Evolutionary conservation across 2,888 invertebrate genomes (phyloP), one percentile per base, ranked within the genome.

Genomic region (Marasmarcha lunaedactyla): DNA sequence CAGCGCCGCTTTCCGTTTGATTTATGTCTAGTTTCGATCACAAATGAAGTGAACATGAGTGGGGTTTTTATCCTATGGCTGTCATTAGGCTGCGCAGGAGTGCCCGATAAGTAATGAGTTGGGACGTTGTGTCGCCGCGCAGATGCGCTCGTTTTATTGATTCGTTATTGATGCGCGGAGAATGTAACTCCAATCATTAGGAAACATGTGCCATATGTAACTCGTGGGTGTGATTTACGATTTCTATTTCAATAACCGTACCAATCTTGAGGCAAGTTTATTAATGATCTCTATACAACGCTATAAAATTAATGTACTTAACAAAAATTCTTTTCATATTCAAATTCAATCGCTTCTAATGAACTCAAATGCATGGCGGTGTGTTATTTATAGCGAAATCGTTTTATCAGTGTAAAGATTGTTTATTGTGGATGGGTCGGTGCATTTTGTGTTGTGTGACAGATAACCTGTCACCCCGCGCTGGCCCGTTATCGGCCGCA

Each of bases 61-160:
- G 36, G 38, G 15, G 15, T 34, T 43, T 40, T 41, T 35, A 33
- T 38, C n/a, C 15, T 36, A 10, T 15, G 2, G 20, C 10, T 20
- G 25, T 36, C 36, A 15, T 12, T 33, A 36, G 20, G 27, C 14
- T 11, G 44, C 42, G 50, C 47, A 2, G 12, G 14, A 5, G 34
- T 10, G 30, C 3, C 12, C 60, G 71, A 71, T 71, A 71, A 73
- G 66, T 72, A 67, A 71, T 67, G 71, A 59, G 34, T 13, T 13
- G 6, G 14, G 30, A 30, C 30, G 30, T 30, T 30, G 11, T n/a
- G 11, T 30, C 30, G 30, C 11, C 30, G 54, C 57, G 63, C 70
- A 67, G 63, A 60, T 66, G 69, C 56, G 55, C 50, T 55, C 45
- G 34, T 56, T 56, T 51, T 60, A 71, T 73, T 68, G 68, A 71